Conservation (phyloP, 2,797 vertebrate species). For the Ataeniobius toweri region DNA sequence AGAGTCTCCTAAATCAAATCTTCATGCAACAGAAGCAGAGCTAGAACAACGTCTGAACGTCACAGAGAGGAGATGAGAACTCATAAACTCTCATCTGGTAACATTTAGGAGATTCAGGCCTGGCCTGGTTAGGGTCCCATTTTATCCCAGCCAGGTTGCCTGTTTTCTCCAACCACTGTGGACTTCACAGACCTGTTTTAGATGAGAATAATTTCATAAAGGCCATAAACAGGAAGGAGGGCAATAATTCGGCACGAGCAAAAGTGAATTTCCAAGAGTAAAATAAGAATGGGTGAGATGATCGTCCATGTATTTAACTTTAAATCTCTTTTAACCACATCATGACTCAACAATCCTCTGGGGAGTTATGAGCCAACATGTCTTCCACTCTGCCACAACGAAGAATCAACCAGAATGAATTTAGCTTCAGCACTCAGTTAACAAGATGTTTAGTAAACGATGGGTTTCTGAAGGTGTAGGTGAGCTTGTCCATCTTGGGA, state of each 20-base stretch:
- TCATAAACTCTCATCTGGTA: background rate
- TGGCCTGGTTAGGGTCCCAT: background rate
- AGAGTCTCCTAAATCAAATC: slow-evolving; percentile 23
- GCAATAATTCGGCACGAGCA: background rate
- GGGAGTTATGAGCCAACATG: background rate
- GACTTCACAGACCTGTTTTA: background rate
- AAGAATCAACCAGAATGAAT: background rate
- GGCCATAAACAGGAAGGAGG: slow-evolving; percentile 2
- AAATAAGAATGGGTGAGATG: background rate
- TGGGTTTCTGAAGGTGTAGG: no score
- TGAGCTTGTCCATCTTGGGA: no score
- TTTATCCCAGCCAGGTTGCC: background rate
- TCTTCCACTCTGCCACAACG: background rate
- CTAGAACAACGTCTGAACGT: background rate
- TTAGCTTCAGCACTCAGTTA: background rate
- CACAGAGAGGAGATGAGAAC: slow-evolving; percentile 7
- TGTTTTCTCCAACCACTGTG: background rate
- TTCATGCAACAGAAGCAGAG: slow-evolving; percentile 13
- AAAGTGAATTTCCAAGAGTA: background rate
- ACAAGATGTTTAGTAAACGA: no score
- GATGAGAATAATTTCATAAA: background rate
- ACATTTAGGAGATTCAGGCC: background rate
- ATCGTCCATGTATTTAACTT: background rate
- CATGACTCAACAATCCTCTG: background rate
- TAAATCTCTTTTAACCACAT: background rate